phyloP scores from a whole-genome alignment of 2,797 vertebrate species.

The Macroramphosus scolopax region DNA sequence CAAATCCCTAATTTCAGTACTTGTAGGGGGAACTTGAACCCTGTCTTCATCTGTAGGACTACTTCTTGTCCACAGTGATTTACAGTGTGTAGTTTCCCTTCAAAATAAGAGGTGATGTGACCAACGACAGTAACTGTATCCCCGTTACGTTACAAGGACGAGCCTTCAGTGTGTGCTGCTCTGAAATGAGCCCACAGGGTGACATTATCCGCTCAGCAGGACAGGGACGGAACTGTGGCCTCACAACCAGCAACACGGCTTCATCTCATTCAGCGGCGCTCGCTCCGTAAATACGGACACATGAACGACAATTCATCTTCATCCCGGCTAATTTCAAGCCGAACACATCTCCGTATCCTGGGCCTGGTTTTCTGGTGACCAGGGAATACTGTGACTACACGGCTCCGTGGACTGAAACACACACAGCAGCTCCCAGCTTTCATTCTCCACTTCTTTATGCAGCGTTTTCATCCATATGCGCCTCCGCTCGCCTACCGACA shows the following conservation, averaged over 20 bases:
- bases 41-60: too few relatives aligned
- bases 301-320: not conserved
- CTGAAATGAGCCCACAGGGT: not conserved
- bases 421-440: slow-evolving; percentile 4
- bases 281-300: not conserved
- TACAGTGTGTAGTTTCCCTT: too few relatives aligned
- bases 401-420: not conserved
- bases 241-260: slow-evolving; percentile 6
- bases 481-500: slow-evolving; percentile 40
- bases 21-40: too few relatives aligned
- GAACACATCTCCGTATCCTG: not conserved
- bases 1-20: too few relatives aligned
- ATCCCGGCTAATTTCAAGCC: not conserved
- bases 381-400: not conserved
- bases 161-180: too few relatives aligned
- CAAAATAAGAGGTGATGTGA: too few relatives aligned
- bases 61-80: too few relatives aligned
- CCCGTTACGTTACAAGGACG: too few relatives aligned
- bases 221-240: too few relatives aligned
- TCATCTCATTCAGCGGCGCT: not conserved
- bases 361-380: too few relatives aligned
- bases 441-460: slow-evolving; percentile 63
- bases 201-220: too few relatives aligned
- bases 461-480: slow-evolving; percentile 61
- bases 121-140: too few relatives aligned